phyloP scores from a whole-genome alignment of 2,797 vertebrate species.

The Chloroceryle inda region DNA sequence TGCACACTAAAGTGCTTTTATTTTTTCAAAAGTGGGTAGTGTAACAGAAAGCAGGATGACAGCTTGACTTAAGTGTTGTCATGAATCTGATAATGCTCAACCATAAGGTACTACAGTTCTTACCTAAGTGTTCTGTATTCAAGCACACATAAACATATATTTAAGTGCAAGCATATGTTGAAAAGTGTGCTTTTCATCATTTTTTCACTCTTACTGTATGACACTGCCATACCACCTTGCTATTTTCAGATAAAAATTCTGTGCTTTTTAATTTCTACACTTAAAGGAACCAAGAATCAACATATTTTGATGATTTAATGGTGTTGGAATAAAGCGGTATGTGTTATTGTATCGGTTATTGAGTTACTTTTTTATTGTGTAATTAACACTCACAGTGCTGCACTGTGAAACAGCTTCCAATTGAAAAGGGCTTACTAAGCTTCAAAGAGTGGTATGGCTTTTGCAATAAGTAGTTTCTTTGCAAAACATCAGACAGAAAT shows the following conservation, averaged over 20 bases:
- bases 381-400: not conserved
- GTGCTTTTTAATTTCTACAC: not conserved
- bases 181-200: not conserved
- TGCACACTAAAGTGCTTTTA: not conserved
- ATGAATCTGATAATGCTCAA: not conserved
- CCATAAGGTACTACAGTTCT: not conserved
- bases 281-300: not conserved
- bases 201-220: not conserved
- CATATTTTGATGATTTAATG: not conserved
- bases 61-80: not conserved
- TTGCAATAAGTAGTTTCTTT: not conserved
- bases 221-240: not conserved
- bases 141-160: not conserved
- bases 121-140: not conserved
- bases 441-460: not conserved
- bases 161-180: not conserved
- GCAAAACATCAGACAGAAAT: not conserved
- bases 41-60: not conserved
- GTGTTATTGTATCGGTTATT: not conserved
- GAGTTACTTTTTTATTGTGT: not conserved
- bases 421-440: not conserved
- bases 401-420: not conserved
- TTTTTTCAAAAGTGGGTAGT: not conserved
- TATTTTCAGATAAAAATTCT: not conserved
- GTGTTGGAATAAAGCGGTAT: not conserved